Conservation (phyloP, 2,113 vertebrate genomes). For the Cyanoderma ruficeps region DNA sequence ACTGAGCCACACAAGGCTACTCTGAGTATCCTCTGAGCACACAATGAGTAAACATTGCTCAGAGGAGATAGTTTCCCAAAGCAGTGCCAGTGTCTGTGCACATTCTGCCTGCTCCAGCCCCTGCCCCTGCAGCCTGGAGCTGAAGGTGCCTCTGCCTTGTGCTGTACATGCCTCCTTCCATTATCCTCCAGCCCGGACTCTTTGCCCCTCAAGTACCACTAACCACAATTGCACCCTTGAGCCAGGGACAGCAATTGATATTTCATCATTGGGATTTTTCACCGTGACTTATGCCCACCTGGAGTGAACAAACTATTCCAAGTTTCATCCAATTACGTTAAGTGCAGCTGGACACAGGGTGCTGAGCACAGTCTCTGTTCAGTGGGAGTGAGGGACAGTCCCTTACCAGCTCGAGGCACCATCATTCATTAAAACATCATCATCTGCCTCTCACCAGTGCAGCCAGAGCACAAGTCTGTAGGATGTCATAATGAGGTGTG, state of each 20-base stretch:
- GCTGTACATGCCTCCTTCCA: neutral
- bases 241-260: neutral
- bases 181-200: neutral
- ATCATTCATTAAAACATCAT: constrained; percentile 56
- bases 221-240: neutral
- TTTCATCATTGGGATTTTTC: constrained; percentile 18
- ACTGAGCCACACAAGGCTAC: accelerated
- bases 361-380: neutral
- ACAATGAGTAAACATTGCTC: neutral
- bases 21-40: neutral
- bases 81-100: neutral
- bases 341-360: neutral
- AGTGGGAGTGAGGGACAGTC: constrained; percentile 1
- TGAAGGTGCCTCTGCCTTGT: neutral
- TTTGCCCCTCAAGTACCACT: neutral
- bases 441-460: constrained; percentile 44
- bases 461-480: neutral
- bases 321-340: constrained; percentile 47
- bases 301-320: constrained; percentile 22
- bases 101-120: neutral
- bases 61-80: neutral
- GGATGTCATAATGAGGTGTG: constrained; percentile 36
- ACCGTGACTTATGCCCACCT: neutral
- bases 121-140: neutral
- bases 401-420: constrained; percentile 23